Evolutionary conservation across 2,888 invertebrate species (phyloP).

Genomic region (Caenorhabditis plicata): DNA sequence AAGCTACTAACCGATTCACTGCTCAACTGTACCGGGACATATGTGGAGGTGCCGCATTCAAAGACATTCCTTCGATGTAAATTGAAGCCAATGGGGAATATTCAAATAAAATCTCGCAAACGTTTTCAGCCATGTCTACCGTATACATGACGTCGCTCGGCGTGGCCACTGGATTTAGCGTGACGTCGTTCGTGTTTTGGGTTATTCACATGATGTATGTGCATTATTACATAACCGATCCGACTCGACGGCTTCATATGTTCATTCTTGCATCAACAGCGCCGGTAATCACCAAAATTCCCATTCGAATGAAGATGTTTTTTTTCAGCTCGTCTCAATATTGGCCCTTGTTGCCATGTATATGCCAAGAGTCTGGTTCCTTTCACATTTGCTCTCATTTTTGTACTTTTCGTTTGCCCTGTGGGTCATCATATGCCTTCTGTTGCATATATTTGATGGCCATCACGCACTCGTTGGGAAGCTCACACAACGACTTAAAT

Average conservation of each 20-base stretch:
- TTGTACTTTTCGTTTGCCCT: conserved; percentile 62
- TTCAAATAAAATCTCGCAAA: too few species aligned
- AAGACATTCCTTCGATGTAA: conserved; percentile 44
- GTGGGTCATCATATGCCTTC: conserved; percentile 60
- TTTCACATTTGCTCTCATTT: conserved; percentile 58
- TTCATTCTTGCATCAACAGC: conserved; percentile 56
- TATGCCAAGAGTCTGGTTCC: conserved; percentile 63
- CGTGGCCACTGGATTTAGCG: too few species aligned
- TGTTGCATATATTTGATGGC: conserved; percentile 60
- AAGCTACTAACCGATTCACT: conserved; percentile 54
- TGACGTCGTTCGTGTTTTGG: too few species aligned
- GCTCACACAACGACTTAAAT: conserved; percentile 40
- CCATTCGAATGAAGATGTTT: too few species aligned
- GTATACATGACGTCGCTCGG: too few species aligned
- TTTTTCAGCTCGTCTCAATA: conserved; percentile 51
- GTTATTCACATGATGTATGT: too few species aligned
- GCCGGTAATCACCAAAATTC: too few species aligned
- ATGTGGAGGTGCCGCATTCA: conserved; percentile 44
- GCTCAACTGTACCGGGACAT: conserved; percentile 48
- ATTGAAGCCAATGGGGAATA: too few species aligned
- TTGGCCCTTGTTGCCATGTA: conserved; percentile 57
- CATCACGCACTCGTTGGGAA: conserved; percentile 45
- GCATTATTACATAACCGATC: too few species aligned
- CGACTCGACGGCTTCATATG: conserved; percentile 46
- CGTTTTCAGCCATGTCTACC: too few species aligned